These are phyloP conservation scores for Reticulitermes speratus DNA, from an alignment of 1,140 invertebrate genomes.

Conservation along the genomic window DNA sequence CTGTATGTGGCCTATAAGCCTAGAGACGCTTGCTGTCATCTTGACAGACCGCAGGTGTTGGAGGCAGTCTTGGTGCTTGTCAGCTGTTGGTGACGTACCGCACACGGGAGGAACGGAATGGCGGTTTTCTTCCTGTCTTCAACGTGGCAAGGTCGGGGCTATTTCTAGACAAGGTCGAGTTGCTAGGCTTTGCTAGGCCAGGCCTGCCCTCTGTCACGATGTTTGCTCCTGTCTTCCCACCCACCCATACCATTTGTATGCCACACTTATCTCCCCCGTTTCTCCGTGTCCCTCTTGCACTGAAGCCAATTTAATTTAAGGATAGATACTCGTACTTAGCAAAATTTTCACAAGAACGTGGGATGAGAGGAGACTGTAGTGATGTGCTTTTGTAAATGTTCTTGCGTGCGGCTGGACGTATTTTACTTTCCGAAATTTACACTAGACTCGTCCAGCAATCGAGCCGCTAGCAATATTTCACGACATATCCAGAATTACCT, in stretches of 20 bases:
- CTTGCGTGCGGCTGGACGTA: too few relatives aligned
- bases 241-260: neutral
- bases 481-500: too few relatives aligned
- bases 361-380: neutral
- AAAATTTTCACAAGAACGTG: too few relatives aligned
- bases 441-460: too few relatives aligned
- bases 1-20: too few relatives aligned
- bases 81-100: slow-evolving; percentile 5
- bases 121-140: neutral
- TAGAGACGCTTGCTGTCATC: neutral
- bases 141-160: neutral
- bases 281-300: neutral
- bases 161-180: slow-evolving; percentile 15
- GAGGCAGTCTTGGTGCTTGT: neutral
- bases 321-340: neutral
- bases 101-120: neutral
- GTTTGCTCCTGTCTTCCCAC: neutral
- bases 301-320: neutral
- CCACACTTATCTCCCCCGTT: neutral
- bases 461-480: too few relatives aligned
- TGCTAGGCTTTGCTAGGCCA: neutral
- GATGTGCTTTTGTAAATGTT: neutral
- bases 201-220: neutral
- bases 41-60: neutral
- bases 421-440: too few relatives aligned